Evolutionary conservation across 2,113 vertebrate species (phyloP), one percentile per base, ranked within the genome.

Genomic region (Etia nguti): DNA sequence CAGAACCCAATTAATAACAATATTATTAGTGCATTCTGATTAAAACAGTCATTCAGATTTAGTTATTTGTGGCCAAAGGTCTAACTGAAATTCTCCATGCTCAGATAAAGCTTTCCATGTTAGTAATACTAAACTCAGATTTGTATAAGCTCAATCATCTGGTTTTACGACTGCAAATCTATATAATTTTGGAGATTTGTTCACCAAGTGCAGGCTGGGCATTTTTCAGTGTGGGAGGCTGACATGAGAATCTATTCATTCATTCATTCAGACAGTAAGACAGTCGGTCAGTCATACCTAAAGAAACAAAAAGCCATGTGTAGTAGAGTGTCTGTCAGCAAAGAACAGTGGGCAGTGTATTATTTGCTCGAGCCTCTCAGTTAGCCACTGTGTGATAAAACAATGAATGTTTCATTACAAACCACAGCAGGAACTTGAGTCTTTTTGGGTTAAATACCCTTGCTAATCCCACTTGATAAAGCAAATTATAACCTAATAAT

Each of bases 231-330:
- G 73, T 86, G 31, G 70, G 34, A 90, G 54, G 22, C 75, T 50
- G 24, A 60, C 8, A 43, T 41, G 82, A 57, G 59, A 65, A 77
- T 86, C 79, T 8, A 41, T 73, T 73, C 38, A 73, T 73, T 41
- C 24, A 48, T 73, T 68, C 22, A 85, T 92, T 81, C 60, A 75
- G 56, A 59, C 56, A 59, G 16, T 31, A 59, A 59, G 57, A 59
- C 57, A 68, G 26, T 89, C 52, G 57, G 48, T 46, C 57, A 82
- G 31, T 80, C 77, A 34, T 82, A 89, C 82, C 77, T 83, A 57
- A 29, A 31, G 60, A 75, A 90, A 93, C 90, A 94, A 91, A 88
- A 75, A 90, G 46, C 79, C 80, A 41, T 90, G 79, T 93, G 81
- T 89, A 7, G 18, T 26, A 24, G 43, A 36, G 41, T 48, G 77